Conservation (phyloP, 2,797 vertebrate genomes). For the Chiroxiphia lanceolata region DNA sequence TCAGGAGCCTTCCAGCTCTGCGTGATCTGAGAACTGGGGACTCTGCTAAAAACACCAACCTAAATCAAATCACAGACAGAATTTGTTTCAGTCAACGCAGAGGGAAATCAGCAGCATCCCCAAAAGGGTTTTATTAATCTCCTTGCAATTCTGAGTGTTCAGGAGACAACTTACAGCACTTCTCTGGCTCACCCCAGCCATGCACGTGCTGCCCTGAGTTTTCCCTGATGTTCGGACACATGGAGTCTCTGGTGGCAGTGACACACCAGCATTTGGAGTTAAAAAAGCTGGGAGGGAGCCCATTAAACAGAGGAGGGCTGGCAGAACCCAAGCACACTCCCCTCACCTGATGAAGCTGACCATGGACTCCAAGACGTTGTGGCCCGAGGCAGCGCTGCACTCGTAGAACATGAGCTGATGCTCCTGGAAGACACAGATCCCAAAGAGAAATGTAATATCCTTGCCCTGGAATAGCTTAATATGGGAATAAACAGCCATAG, state of each 20-base stretch:
- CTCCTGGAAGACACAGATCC: conserved; percentile 78
- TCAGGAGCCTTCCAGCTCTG: not conserved
- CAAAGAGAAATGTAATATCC: not conserved
- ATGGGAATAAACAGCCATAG: not conserved
- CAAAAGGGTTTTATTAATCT: not conserved
- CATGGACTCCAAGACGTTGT: conserved; percentile 85
- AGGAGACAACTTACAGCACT: not conserved
- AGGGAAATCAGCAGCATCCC: not conserved
- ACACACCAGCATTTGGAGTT: not conserved
- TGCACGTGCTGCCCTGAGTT: not conserved
- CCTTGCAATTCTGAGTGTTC: not conserved
- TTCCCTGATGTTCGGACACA: not conserved
- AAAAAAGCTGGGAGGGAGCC: not conserved
- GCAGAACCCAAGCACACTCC: not conserved
- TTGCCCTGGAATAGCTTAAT: not conserved
- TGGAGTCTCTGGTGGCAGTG: not conserved
- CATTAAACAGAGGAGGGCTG: not conserved
- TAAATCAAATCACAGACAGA: not conserved
- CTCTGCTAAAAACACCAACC: not conserved
- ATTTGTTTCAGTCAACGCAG: not conserved
- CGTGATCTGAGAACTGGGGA: accelerated
- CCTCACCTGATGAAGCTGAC: conserved; percentile 85
- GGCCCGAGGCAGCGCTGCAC: conserved; percentile 89
- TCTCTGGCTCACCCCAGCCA: not conserved
- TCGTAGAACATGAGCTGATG: conserved; percentile 85